Percentiles rank a stretch among this genome's conserved stretches.
phyloP scores from a whole-genome alignment of 2,113 vertebrate genomes.

The Nothocercus nigrocapillus region DNA sequence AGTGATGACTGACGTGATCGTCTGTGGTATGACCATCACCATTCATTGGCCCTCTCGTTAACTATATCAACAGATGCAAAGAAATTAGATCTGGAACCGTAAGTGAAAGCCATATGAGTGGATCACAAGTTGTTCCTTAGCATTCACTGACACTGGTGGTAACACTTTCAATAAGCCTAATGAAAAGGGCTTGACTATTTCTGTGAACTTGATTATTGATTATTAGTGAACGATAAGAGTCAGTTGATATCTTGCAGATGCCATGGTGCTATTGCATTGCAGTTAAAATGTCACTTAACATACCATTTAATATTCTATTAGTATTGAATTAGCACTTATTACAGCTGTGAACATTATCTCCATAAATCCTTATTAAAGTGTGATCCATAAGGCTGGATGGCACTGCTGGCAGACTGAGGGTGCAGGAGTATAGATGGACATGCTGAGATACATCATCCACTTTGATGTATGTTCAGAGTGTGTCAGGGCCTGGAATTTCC shows the following conservation, averaged over 20 bases:
- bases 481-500: conserved; percentile 19
- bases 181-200: conserved; percentile 30
- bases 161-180: conserved; percentile 49
- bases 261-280: conserved; percentile 42
- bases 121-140: background rate
- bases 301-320: conserved; percentile 68
- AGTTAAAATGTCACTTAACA: conserved; percentile 58
- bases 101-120: conserved; percentile 5
- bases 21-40: background rate
- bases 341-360: conserved; percentile 65
- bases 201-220: conserved; percentile 64
- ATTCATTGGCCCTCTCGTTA: background rate
- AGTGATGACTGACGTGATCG: background rate
- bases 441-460: background rate
- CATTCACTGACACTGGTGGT: background rate
- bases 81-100: background rate
- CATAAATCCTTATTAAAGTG: conserved; percentile 59
- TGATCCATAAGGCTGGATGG: conserved; percentile 62
- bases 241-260: conserved; percentile 34
- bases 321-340: conserved; percentile 66
- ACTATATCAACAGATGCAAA: background rate
- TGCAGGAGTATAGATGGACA: background rate
- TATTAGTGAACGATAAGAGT: conserved; percentile 56
- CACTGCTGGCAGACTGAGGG: conserved; percentile 9
- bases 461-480: background rate